Evolutionary conservation across 1,140 invertebrate genomes (phyloP), one percentile per base, ranked within the genome.

Genomic region (Anastatus disparis): DNA sequence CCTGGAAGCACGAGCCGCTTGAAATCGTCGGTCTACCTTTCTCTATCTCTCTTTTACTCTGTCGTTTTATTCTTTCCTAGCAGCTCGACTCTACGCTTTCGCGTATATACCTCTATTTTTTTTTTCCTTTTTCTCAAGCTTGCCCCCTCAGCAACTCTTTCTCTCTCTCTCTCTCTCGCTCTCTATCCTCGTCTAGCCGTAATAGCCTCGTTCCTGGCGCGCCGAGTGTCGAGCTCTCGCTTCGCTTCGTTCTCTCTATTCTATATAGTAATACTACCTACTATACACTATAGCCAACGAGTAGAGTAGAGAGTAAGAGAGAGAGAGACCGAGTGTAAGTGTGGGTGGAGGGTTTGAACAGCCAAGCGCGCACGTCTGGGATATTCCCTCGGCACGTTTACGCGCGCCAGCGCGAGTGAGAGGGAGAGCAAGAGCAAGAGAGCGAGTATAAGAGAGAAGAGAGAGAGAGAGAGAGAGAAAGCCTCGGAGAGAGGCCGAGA

Each of bases 1-100:
- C 80, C 80, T 79, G 76, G 78, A 80, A 81, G 80, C 77, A 79
- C 77, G 78, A 80, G 79, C 78, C 71, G 77, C 77, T 82, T 76
- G 74, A 81, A 83, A 82, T 82, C 78, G 80, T 80, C 74, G 78
- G 77, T 75, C 74, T 77, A 75, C 77, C 81, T 77, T 78, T 75
- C 70, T 76, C 67, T 74, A 74, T 66, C 72, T 74, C 53, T 71
- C 72, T 76, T 75, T 68, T 55, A 73, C 40, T 29, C 70, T 76
- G 59, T 48, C 48, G 48, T 56, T 56, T 56, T 56, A 31, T 56
- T 56, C 29, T 56, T 56, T 52, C 17, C n/a, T 53, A 7, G 35
- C 38, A n/a, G 61, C 44, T n/a, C 50, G 68, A 61, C 71, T 76
- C 68, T 73, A 71, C n/a, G n/a, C n/a, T n/a, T n/a, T n/a, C n/a